phyloP scores from a whole-genome alignment of 2,797 vertebrate genomes.

The Acridotheres tristis region DNA sequence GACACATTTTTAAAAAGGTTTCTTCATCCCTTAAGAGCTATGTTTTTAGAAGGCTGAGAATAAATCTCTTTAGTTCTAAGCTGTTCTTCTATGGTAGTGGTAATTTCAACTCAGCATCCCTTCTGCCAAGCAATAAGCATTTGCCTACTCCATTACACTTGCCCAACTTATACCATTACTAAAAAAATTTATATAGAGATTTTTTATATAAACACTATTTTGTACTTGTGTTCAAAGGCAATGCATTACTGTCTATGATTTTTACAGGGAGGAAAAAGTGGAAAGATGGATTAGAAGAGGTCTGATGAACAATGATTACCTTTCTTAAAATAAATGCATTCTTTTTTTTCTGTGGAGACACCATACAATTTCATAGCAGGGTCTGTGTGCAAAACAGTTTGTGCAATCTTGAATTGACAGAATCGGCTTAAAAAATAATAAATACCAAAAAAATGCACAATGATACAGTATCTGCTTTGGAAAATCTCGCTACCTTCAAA shows the following conservation, averaged over 20 bases:
- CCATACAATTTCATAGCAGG: background rate
- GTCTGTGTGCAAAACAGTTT: background rate
- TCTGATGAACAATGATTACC: background rate
- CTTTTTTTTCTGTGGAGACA: background rate
- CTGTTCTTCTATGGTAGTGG: background rate
- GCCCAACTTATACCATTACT: background rate
- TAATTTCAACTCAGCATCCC: background rate
- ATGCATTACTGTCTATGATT: background rate
- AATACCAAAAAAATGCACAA: background rate
- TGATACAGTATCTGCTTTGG: background rate
- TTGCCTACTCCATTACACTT: background rate
- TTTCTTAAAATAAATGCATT: background rate
- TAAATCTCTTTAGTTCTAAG: background rate
- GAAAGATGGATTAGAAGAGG: background rate
- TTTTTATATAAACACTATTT: background rate
- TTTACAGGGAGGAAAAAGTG: background rate
- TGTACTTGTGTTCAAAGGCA: background rate
- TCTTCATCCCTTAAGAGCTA: background rate
- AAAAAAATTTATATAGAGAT: background rate
- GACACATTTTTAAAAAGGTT: accelerated
- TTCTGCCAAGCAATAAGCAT: background rate
- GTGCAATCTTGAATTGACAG: background rate
- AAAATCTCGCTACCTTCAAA: background rate
- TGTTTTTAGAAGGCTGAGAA: background rate
- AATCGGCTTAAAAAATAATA: background rate